Percentiles rank a stretch among this genome's conserved stretches.
Conservation (phyloP, 2,113 vertebrate genomes). For the Scomber japonicus region DNA sequence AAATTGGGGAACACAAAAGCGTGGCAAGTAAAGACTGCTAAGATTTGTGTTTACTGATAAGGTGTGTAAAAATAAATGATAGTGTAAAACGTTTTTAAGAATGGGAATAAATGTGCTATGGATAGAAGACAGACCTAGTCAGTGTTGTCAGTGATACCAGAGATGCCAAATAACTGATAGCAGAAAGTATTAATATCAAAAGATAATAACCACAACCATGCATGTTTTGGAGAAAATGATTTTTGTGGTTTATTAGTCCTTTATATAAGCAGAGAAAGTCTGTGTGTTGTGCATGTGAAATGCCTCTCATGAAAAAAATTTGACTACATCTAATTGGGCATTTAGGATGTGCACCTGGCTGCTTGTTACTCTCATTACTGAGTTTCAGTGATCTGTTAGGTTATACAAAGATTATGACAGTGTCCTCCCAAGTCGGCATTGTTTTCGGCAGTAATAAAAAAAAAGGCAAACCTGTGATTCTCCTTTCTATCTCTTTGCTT, state of each 20-base stretch:
- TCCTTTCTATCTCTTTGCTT: constrained; percentile 42
- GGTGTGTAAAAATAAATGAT: too few relatives aligned
- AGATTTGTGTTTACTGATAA: background rate
- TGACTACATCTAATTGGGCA: constrained; percentile 54
- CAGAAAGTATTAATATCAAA: constrained; percentile 23
- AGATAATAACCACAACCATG: constrained; percentile 45
- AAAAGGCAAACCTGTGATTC: constrained; percentile 33
- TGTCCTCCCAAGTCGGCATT: constrained; percentile 24
- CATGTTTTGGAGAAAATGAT: constrained; percentile 32
- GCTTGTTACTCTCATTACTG: constrained; percentile 43
- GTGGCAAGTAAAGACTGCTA: background rate
- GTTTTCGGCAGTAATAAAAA: constrained; percentile 31
- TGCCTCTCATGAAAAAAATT: constrained; percentile 26
- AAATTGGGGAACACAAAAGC: background rate
- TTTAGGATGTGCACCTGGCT: constrained; percentile 61
- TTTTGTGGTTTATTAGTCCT: constrained; percentile 56
- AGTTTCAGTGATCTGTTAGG: constrained; percentile 42
- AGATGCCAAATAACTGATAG: background rate
- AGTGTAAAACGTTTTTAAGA: background rate
- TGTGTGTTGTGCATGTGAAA: constrained; percentile 40
- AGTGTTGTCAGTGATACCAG: background rate
- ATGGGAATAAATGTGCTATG: background rate
- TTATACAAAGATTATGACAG: constrained; percentile 34
- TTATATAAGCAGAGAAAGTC: constrained; percentile 32
- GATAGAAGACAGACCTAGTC: background rate